phyloP scores from a whole-genome alignment of 2,797 vertebrate genomes.

The Urophycis tenuis region DNA sequence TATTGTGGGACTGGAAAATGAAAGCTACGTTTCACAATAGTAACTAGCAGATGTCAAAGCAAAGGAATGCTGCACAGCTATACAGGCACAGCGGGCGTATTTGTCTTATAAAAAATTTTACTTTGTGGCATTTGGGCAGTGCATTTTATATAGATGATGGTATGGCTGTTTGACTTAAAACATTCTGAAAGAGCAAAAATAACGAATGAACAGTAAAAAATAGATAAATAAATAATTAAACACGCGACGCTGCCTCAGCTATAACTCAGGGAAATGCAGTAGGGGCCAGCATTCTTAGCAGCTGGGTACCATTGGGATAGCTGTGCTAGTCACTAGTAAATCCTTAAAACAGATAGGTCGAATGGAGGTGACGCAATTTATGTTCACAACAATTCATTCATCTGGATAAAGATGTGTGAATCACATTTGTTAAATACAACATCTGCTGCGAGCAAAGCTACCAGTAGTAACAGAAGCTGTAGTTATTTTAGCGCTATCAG shows the following conservation, averaged over 20 bases:
- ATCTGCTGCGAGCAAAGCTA: neutral
- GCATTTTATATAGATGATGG: neutral
- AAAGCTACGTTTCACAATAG: neutral
- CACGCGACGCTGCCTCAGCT: neutral
- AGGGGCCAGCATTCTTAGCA: neutral
- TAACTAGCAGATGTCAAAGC: neutral
- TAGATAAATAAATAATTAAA: too few relatives aligned
- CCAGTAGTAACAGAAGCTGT: neutral
- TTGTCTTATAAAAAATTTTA: too few relatives aligned
- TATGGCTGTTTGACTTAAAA: neutral
- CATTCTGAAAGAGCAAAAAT: neutral
- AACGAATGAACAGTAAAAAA: neutral
- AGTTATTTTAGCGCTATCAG: neutral
- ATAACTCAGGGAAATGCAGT: neutral
- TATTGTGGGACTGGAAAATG: neutral
- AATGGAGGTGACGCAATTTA: neutral
- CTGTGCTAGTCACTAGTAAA: neutral
- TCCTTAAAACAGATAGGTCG: neutral
- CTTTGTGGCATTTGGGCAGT: neutral
- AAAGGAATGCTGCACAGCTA: neutral
- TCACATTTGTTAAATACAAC: slow-evolving; percentile 3
- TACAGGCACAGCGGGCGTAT: neutral
- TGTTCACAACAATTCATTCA: neutral
- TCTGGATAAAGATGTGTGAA: neutral
- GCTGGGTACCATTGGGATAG: neutral